Conservation (phyloP, 2,113 vertebrate genomes). For the Macquaria ambigua region DNA sequence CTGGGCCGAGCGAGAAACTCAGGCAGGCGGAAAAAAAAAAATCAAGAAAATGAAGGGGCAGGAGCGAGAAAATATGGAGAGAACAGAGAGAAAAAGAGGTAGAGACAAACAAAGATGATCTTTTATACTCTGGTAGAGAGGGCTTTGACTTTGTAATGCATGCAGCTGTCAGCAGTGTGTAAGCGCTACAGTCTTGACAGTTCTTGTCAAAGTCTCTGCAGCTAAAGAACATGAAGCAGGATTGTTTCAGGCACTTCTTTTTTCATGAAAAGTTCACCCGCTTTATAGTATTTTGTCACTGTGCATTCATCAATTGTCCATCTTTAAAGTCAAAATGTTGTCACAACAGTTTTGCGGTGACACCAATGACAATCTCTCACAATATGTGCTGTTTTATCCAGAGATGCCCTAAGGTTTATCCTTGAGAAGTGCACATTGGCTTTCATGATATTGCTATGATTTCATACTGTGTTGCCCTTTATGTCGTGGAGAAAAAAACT, state of each 20-base stretch:
- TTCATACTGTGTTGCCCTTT: not conserved
- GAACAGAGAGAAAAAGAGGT: not conserved
- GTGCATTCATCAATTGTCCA: constrained; percentile 19
- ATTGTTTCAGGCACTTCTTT: constrained; percentile 27
- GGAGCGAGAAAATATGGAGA: constrained; percentile 16
- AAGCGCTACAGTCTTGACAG: constrained; percentile 14
- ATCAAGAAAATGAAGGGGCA: constrained; percentile 15
- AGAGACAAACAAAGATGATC: constrained; percentile 35
- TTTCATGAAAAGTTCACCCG: not conserved
- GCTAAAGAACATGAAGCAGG: constrained; percentile 16
- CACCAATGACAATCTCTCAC: not conserved
- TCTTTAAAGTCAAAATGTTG: constrained; percentile 3
- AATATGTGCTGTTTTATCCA: not conserved
- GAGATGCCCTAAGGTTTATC: not conserved
- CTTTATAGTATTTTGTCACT: constrained; percentile 24
- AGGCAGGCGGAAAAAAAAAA: constrained; percentile 22
- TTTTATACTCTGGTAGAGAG: constrained; percentile 38
- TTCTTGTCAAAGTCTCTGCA: constrained; percentile 41
- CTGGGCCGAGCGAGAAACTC: constrained; percentile 22
- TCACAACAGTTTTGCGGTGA: not conserved
- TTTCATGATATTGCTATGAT: not conserved
- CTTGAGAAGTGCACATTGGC: not conserved
- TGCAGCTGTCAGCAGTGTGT: constrained; percentile 43
- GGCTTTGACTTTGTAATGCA: constrained; percentile 45
- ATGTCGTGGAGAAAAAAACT: not conserved